Conservation (phyloP, 2,888 invertebrate genomes). For the Athripsodes cinereus region DNA sequence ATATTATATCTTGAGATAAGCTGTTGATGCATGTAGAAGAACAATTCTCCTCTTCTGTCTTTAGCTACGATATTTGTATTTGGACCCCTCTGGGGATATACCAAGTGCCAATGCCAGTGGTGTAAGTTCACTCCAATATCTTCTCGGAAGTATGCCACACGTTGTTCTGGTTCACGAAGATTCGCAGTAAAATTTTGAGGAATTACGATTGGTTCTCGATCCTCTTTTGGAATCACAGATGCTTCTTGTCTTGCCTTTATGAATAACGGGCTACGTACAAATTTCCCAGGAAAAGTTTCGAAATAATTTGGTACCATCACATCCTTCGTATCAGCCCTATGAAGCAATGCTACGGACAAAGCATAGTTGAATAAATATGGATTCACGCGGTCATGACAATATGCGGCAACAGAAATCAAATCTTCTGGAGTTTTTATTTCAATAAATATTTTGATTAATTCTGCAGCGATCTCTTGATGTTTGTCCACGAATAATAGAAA, state of each 20-base stretch:
- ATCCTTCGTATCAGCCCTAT: slow-evolving; percentile 47
- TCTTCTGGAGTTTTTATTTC: slow-evolving; percentile 51
- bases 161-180: slow-evolving; percentile 35
- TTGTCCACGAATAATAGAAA: slow-evolving; percentile 70
- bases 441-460: slow-evolving; percentile 64
- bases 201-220: slow-evolving; percentile 31
- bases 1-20: slow-evolving; percentile 36
- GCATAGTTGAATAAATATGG: slow-evolving; percentile 57
- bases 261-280: slow-evolving; percentile 43
- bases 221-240: slow-evolving; percentile 31
- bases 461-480: slow-evolving; percentile 65
- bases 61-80: slow-evolving; percentile 29
- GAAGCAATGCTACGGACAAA: slow-evolving; percentile 53
- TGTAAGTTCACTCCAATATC: slow-evolving; percentile 48
- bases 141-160: slow-evolving; percentile 44
- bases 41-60: slow-evolving; percentile 37
- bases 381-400: slow-evolving; percentile 53
- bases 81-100: slow-evolving; percentile 32
- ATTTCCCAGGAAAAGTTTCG: slow-evolving; percentile 50
- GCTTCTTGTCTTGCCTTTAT: slow-evolving; percentile 39
- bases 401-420: slow-evolving; percentile 48
- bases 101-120: slow-evolving; percentile 54
- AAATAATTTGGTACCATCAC: slow-evolving; percentile 46
- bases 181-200: slow-evolving; percentile 35
- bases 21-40: slow-evolving; percentile 40